A percentile compares a stretch with the other conserved stretches of the same genome.
phyloP scores from a whole-genome alignment of 2,113 vertebrate genomes.

The Otocyon megalotis region DNA sequence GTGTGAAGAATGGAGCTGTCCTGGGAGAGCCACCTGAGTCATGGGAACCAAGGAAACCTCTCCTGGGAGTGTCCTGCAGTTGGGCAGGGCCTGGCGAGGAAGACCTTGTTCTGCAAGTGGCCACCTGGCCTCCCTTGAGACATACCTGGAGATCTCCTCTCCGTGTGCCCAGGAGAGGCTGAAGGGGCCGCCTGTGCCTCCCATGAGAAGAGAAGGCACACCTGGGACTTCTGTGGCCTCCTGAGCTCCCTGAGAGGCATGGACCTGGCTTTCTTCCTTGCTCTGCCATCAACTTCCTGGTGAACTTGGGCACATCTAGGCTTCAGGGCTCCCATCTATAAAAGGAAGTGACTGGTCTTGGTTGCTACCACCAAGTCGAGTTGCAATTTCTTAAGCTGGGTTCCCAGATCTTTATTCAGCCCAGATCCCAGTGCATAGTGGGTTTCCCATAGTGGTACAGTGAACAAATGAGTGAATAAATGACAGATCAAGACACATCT shows the following conservation, averaged over 20 bases:
- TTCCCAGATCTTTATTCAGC: not conserved
- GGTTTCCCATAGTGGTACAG: accelerated
- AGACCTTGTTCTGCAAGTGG: not conserved
- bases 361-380: not conserved
- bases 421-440: accelerated
- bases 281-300: not conserved
- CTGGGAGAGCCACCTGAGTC: conserved; percentile 16
- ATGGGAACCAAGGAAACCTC: not conserved
- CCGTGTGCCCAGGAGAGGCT: not conserved
- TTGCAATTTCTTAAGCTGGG: not conserved
- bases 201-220: accelerated
- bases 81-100: not conserved
- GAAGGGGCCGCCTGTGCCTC: not conserved
- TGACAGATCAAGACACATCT: no score
- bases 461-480: not conserved
- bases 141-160: not conserved
- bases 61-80: not conserved
- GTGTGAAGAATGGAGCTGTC: not conserved
- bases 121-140: not conserved
- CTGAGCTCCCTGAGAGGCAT: accelerated
- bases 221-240: not conserved
- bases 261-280: accelerated
- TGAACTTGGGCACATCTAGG: not conserved
- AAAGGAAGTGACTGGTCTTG: not conserved
- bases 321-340: not conserved